Base-by-base conservation (phyloP, 1,140 invertebrate genomes). In the Meloidogyne floridensis region DNA sequence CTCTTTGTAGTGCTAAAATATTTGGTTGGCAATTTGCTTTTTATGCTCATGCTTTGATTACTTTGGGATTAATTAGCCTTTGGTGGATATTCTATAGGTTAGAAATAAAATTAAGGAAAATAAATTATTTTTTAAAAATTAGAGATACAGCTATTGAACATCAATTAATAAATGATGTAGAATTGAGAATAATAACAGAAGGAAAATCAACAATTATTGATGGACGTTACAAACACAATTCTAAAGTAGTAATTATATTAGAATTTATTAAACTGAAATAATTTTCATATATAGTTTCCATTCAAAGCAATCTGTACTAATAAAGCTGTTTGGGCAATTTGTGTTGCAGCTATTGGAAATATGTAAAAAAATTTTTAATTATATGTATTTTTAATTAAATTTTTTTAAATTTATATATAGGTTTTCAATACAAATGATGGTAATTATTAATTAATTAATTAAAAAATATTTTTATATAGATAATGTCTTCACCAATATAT, bases 341-440 rank as follows among this genome's bases (percentile, higher is more conserved):
- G 83, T 86, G 65, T 87, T 43, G 87, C 86, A 13, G 87, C 87
- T 8, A 59, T 89, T 15, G 87, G 87, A 42, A 87, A 87, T 73
- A 78, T 84, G 84, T 42, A 7, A 65, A n/a, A n/a, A 7, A n/a
- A 18, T 4, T 13, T 18, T 65, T n/a, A 65, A n/a, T 59, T 3
- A n/a, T 65, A n/a, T n/a, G n/a, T n/a, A n/a, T 65, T 65, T 65
- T 7, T n/a, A 65, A 65, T n/a, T 65, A 65, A 65, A n/a, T 65
- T n/a, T 65, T 15, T 15, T 47, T 47, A 0, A 47, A 47, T 47
- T 47, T 47, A 65, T n/a, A n/a, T n/a, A 65, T 7, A 65, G 59
- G 59, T 65, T 11, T 71, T 83, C 80, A 18, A 82, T 82, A n/a
- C 72, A 74, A 74, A 74, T 74, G 72, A 74, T 74, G 72, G 72